phyloP scores from a whole-genome alignment of 2,113 vertebrate genomes.

The Tricholaema leucomelas region DNA sequence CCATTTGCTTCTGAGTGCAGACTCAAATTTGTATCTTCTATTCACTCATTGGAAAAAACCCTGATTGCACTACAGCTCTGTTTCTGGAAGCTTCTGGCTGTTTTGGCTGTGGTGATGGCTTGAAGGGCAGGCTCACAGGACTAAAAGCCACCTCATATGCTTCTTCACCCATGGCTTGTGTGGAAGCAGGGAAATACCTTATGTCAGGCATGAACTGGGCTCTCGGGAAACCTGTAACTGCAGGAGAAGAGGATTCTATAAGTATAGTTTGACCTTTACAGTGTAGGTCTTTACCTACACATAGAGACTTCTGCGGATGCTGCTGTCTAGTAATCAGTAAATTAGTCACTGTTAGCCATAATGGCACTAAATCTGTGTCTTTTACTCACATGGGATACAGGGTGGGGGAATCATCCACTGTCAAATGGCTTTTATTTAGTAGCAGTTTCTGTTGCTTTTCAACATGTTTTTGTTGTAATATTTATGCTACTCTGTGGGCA shows the following conservation, averaged over 20 bases:
- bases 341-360: not conserved
- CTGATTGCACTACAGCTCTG: not conserved
- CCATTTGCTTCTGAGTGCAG: not conserved
- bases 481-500: not conserved
- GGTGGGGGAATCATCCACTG: fast-evolving
- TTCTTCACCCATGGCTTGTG: not conserved
- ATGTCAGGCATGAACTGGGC: not conserved
- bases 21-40: not conserved
- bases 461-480: not conserved
- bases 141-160: not conserved
- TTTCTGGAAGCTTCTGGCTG: not conserved
- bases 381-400: not conserved
- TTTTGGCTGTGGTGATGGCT: not conserved
- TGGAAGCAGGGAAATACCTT: not conserved
- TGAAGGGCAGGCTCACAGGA: not conserved
- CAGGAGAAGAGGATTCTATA: not conserved
- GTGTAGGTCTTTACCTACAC: not conserved
- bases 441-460: not conserved
- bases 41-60: not conserved
- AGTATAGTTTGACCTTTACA: not conserved
- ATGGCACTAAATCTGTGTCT: not conserved
- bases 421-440: not conserved
- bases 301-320: not conserved
- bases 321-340: not conserved
- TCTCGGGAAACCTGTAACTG: not conserved